Evolutionary conservation across 1,140 invertebrate species (phyloP), one percentile per base, ranked within the genome.

Genomic region (Sminthurinus signatus): DNA sequence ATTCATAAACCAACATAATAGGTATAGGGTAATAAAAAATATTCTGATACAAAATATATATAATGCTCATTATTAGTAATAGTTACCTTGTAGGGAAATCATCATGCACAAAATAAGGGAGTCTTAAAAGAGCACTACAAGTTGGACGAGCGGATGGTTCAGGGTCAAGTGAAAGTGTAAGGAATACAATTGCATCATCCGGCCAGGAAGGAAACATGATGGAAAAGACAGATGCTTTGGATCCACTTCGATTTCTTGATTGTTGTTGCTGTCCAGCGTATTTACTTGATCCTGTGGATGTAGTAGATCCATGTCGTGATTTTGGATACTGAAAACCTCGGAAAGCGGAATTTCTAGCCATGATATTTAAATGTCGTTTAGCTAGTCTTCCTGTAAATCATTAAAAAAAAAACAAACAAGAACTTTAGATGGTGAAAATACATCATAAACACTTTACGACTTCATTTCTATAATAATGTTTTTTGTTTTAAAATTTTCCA

Each of bases 341-440:
- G 50, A 72, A 72, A n/a, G 70, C 70, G 1, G 70, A 72, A 39
- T 72, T 72, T 28, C 54, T 42, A 17, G 67, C 62, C 70, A 72
- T 72, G 27, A 72, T 72, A 42, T 43, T 67, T 39, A 72, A 42
- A 39, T 72, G 70, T n/a, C 70, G 44, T 51, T 69, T 69, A 1
- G 64, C 48, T 12, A 72, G 50, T 28, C 70, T 54, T 8, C 70
- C 70, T 72, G 32, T n/a, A 23, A 54, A 50, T 43, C 5, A 58
- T 39, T 36, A 17, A 8, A 8, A 25, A 19, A 48, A 48, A 48
- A 48, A 19, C 44, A 19, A 48, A 10, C 5, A 48, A 48, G n/a
- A 48, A 48, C n/a, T 19, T 48, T 48, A 48, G 5, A 8, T 36
- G 15, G 5, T 36, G 32, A 8, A 15, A 36, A 15, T 36, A 36